Evolutionary conservation across 2,797 vertebrate genomes (phyloP), one percentile per base, ranked within the genome.

Genomic region (Syngnathus rostellatus): DNA sequence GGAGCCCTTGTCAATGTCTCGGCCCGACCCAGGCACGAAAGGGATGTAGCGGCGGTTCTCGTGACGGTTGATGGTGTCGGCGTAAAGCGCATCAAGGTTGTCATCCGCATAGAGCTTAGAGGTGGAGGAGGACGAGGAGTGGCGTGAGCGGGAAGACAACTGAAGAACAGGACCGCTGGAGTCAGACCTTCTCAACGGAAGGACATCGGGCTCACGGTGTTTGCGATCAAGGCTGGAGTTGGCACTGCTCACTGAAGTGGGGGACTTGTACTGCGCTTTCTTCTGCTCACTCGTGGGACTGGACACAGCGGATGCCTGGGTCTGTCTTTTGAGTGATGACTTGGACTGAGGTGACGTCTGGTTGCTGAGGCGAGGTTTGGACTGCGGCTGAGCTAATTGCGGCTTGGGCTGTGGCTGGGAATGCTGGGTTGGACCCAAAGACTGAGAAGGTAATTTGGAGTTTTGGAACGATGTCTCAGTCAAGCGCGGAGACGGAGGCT

Each of bases 11-110:
- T 99, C 96, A 1, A 98, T 98, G 77, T 97, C 97, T 65, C 97
- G 89, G 19, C 97, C 97, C 0, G 97, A 98, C 58, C 97, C 97
- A 0, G 97, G 91, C 58, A 90, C 63, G 86, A 99, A 99, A 0
- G 97, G 97, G 62, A 99, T 96, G 66, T 99, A 99, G 48, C 97
- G 92, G 17, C 97, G 90, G 73, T 99, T 99, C 69, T 95, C 91
- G 0, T 99, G 97, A 0, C 97, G 92, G 75, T 99, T 99, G 58
- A 98, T 95, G 0, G 90, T 92, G 74, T 98, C 95, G 0, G 92
- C 91, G 0, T 94, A 95, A 58, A 98, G 91, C 23, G 94, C 90
- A 0, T 93, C 93, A 64, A 95, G 91, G 45, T 93, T 92, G 4
- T 98, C 95, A 5, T 97, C 97, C 2, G 84, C 73, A 14, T 84